Base-by-base conservation (phyloP, 2,113 vertebrate genomes). In the Antennarius striatus region DNA sequence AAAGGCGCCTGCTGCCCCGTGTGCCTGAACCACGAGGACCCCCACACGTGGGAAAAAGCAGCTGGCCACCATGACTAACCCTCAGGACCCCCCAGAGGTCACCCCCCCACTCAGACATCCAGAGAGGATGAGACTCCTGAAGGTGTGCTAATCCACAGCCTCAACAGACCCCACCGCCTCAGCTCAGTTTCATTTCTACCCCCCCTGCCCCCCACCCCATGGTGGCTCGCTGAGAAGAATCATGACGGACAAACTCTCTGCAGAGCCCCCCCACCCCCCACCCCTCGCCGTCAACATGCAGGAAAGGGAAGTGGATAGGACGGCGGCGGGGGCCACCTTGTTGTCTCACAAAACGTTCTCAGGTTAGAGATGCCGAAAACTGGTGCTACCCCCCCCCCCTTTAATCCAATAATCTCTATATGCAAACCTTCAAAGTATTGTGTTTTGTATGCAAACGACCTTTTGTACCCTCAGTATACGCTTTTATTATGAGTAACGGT, bases 1-100 rank as follows among this genome's bases (percentile, higher is more conserved):
- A 84, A 93, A 90, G 96, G 94, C 43, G 73, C 82, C 50, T 99
- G 98, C 87, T 99, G 98, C 68, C 95, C 96, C 0, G 63, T 94
- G 69, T 99, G 98, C 83, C 71, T 86, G 9, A 63, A 80, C 10
- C 75, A 79, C 4, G 56, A 72, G 6, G 57, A 45, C 10, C 40
- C 8, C 4, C 13, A 56, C 14, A 10, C 58, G 57, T 46, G 40
- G 62, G 76, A 17, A n/a, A 59, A 46, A 53, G 66, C 65, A 40
- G 73, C 61, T 54, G 10, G 58, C 32, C 73, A 3, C 39, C 75
- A 79, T 7, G 40, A 80, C 11, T 91, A 50, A 89, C 74, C 82
- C 81, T 89, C 88, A 91, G 87, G 88, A 90, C 66, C 14, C 49
- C 53, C 42, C 28, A 11, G 14, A 40, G 60, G 49, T 73, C 52